These are phyloP conservation scores for Schizopygopsis pylzovi DNA, from an alignment of 2,797 vertebrate genomes.

Conservation along the genomic window DNA sequence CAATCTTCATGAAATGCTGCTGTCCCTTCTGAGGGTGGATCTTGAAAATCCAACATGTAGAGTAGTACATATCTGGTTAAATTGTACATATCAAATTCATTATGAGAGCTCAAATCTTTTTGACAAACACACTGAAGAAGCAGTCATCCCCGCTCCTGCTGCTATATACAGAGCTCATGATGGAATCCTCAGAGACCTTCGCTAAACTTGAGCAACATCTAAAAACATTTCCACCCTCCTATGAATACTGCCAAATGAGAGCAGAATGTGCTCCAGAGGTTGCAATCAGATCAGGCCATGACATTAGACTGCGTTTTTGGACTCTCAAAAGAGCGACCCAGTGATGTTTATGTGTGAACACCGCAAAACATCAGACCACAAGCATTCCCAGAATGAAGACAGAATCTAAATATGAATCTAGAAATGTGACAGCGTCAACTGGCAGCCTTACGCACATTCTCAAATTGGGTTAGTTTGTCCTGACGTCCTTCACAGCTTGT, in stretches of 20 bases:
- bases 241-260: constrained; percentile 29
- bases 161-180: not conserved
- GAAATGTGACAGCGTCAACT: constrained; percentile 21
- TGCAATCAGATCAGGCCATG: constrained; percentile 38
- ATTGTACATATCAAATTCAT: not conserved
- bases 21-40: not conserved
- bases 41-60: not conserved
- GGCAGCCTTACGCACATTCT: not conserved
- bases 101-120: constrained; percentile 2
- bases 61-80: no score
- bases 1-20: not conserved
- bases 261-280: constrained; percentile 37
- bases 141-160: not conserved
- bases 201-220: constrained; percentile 36
- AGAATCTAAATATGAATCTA: constrained; percentile 31
- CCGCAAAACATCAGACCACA: not conserved
- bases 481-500: not conserved
- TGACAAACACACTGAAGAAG: not conserved
- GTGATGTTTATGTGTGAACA: constrained; percentile 32
- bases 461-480: not conserved
- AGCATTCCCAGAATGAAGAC: constrained; percentile 2
- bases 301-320: constrained; percentile 1
- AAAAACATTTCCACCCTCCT: constrained; percentile 31
- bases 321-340: constrained; percentile 3
- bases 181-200: constrained; percentile 11